Evolutionary conservation across 1,140 invertebrate species (phyloP).

Genomic region (Zophobas morio): DNA sequence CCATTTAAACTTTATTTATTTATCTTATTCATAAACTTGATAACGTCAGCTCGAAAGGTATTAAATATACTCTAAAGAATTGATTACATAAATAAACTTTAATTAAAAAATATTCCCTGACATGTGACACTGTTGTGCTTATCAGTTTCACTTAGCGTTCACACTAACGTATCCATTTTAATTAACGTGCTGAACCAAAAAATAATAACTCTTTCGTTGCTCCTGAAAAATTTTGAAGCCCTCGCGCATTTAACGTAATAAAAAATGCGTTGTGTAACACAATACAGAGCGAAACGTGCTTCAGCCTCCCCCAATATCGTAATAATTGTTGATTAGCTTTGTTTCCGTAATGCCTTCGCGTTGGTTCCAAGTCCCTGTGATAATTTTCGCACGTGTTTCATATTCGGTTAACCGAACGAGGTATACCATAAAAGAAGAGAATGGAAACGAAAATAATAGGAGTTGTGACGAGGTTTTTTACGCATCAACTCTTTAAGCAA

Average conservation of each 20-base stretch:
- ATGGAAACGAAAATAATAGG: slow-evolving; percentile 13
- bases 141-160: too few species aligned
- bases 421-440: neutral
- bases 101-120: too few species aligned
- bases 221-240: neutral
- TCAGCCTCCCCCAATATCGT: slow-evolving; percentile 15
- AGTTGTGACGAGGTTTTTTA: slow-evolving; percentile 9
- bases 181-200: too few species aligned
- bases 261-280: slow-evolving; percentile 12
- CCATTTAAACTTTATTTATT: too few species aligned
- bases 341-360: slow-evolving; percentile 20
- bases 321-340: slow-evolving; percentile 43
- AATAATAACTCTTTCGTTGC: too few species aligned
- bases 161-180: too few species aligned
- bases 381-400: slow-evolving; percentile 36
- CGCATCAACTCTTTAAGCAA: slow-evolving; percentile 5
- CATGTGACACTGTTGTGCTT: too few species aligned
- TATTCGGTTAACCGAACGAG: slow-evolving; percentile 22
- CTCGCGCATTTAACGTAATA: neutral
- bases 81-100: too few species aligned
- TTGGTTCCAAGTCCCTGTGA: slow-evolving; percentile 17
- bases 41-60: too few species aligned
- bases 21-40: too few species aligned
- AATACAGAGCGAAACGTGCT: slow-evolving; percentile 13
- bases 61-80: too few species aligned